These are phyloP conservation scores for Mormyrus proboscirostris DNA, from an alignment of 2,797 vertebrate genomes.

Conservation along the genomic window DNA sequence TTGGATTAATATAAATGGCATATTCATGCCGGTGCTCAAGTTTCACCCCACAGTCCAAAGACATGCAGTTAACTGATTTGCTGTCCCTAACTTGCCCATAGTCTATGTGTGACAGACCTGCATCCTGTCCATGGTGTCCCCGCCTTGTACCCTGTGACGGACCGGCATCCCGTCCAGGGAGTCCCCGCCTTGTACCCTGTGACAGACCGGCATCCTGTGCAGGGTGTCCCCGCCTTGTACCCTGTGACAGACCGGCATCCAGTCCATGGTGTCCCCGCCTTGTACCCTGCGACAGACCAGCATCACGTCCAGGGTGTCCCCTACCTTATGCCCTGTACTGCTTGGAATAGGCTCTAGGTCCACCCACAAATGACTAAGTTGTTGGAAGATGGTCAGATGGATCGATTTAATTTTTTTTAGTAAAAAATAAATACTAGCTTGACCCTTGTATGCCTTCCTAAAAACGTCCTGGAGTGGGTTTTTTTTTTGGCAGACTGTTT, in stretches of 20 bases:
- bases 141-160: background rate
- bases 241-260: background rate
- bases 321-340: background rate
- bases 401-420: background rate
- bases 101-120: background rate
- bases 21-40: background rate
- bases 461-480: background rate
- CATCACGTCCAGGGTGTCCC: background rate
- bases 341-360: background rate
- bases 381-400: background rate
- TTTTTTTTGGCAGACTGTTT: background rate
- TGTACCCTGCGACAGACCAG: no score
- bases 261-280: no score
- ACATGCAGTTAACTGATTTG: background rate
- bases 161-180: background rate
- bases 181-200: background rate
- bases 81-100: background rate
- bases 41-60: background rate
- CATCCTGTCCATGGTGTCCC: background rate
- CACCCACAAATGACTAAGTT: background rate
- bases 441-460: background rate
- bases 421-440: background rate
- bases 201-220: background rate
- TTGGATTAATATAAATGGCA: background rate
- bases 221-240: background rate